phyloP scores from a whole-genome alignment of 2,888 invertebrate species.

The Eupithecia inturbata region DNA sequence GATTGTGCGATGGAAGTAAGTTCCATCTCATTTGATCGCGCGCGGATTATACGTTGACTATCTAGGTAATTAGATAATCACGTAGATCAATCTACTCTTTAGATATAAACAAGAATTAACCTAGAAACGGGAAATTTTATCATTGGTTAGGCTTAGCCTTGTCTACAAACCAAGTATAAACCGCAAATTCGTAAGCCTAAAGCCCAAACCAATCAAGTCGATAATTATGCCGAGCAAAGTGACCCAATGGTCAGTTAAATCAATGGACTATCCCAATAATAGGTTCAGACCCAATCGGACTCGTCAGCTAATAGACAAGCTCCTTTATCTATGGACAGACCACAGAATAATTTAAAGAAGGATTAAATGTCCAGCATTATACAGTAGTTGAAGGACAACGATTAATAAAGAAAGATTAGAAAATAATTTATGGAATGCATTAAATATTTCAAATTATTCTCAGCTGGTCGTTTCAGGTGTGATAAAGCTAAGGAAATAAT shows the following conservation, averaged over 20 bases:
- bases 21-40: not conserved
- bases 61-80: too few relatives aligned
- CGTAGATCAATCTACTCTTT: not conserved
- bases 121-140: not conserved
- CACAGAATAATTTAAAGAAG: not conserved
- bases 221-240: constrained; percentile 26
- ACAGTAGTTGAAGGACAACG: not conserved
- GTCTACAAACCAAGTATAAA: not conserved
- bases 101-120: not conserved
- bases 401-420: not conserved
- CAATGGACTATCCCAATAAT: constrained; percentile 27
- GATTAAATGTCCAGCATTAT: not conserved
- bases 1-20: too few relatives aligned
- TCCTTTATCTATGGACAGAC: constrained; percentile 23
- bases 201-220: constrained; percentile 12
- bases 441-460: too few relatives aligned
- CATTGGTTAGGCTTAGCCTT: not conserved
- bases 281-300: constrained; percentile 20
- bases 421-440: too few relatives aligned
- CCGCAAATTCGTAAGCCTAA: not conserved
- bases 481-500: too few relatives aligned
- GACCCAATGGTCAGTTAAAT: constrained; percentile 24
- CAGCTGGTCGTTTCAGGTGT: too few relatives aligned
- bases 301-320: constrained; percentile 18
- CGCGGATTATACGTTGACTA: not conserved